A percentile compares a stretch with the other conserved stretches of the same genome.
Evolutionary conservation across 2,797 vertebrate species (phyloP).

Genomic region (Paramormyrops hopkinsi): DNA sequence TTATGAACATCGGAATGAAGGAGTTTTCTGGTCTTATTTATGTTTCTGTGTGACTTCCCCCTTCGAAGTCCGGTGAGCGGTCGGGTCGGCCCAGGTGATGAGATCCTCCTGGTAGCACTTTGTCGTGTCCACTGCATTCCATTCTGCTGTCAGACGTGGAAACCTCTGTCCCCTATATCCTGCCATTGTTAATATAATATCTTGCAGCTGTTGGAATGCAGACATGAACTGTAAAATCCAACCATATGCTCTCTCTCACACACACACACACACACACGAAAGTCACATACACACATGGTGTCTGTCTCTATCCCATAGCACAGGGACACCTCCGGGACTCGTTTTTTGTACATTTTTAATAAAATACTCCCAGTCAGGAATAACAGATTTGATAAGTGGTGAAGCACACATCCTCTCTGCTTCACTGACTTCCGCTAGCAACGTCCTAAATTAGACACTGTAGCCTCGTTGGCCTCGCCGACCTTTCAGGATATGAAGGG

Average conservation of each 20-base stretch:
- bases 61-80: not conserved
- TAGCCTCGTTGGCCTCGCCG: not conserved
- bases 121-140: not conserved
- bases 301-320: not conserved
- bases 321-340: not conserved
- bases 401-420: not conserved
- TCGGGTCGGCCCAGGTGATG: not conserved
- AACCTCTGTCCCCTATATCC: not conserved
- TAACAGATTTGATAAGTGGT: not conserved
- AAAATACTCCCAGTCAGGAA: not conserved
- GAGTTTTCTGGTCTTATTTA: not conserved
- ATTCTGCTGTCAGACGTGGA: not conserved
- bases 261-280: not conserved
- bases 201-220: conserved; percentile 21
- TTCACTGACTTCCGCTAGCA: not conserved
- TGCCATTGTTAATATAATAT: conserved; percentile 7
- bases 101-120: not conserved
- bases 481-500: not conserved
- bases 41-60: not conserved
- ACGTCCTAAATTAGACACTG: not conserved
- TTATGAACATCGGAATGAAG: not conserved
- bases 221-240: conserved; percentile 18
- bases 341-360: not conserved
- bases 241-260: not conserved
- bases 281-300: not conserved